Evolutionary conservation across 2,797 vertebrate genomes (phyloP).

Genomic region (Pempheris klunzingeri): DNA sequence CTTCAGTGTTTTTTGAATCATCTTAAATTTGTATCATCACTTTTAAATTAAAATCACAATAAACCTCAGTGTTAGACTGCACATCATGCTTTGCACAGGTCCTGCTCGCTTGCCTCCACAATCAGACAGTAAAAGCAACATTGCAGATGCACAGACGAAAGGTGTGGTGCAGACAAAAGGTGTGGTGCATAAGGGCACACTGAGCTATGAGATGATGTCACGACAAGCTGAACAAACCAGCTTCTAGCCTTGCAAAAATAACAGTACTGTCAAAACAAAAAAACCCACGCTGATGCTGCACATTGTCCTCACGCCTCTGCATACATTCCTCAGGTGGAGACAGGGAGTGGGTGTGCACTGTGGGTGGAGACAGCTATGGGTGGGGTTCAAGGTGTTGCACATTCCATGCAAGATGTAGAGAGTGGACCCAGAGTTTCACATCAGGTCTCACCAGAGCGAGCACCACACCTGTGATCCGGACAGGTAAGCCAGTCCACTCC

Average conservation of each 20-base stretch:
- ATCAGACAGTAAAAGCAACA: not conserved
- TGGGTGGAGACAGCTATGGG: slow-evolving; percentile 60
- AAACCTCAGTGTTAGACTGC: not conserved
- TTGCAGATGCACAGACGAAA: not conserved
- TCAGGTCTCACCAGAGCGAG: slow-evolving; percentile 3
- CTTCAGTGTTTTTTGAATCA: not conserved
- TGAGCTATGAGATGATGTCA: not conserved
- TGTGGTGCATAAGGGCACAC: not conserved
- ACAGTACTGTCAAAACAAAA: not conserved
- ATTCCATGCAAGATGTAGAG: slow-evolving; percentile 15
- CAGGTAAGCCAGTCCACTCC: slow-evolving; percentile 56
- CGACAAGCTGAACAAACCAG: not conserved
- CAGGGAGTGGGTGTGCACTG: not conserved
- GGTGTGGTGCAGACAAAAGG: slow-evolving; percentile 4
- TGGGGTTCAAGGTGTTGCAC: slow-evolving; percentile 1
- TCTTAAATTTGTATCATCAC: not conserved
- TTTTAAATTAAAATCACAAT: not conserved
- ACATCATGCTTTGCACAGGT: not conserved
- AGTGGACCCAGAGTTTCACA: slow-evolving; percentile 23
- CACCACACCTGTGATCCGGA: slow-evolving; percentile 27
- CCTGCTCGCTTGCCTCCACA: not conserved
- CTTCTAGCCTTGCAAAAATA: not conserved
- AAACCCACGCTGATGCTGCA: not conserved
- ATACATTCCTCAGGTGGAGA: not conserved
- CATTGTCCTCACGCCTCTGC: not conserved